Evolutionary conservation across 2,113 vertebrate species (phyloP).

Genomic region (Microcebus ravelobensis): DNA sequence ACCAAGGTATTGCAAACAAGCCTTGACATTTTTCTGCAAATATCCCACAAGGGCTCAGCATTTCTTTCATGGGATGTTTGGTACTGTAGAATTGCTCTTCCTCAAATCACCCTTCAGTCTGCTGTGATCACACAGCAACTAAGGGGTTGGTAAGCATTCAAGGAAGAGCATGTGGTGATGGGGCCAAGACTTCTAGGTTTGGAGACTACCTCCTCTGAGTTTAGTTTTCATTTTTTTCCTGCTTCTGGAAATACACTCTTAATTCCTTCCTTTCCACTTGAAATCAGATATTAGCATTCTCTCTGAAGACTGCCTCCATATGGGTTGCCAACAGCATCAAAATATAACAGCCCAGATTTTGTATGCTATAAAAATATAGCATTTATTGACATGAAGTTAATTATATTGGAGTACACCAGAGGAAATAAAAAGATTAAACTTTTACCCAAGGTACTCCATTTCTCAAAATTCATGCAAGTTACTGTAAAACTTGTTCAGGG

Average conservation of each 20-base stretch:
- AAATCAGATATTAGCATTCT: conserved; percentile 53
- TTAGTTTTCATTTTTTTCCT: conserved; percentile 26
- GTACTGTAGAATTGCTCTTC: not conserved
- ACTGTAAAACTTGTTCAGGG: conserved; percentile 37
- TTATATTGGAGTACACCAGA: conserved; percentile 53
- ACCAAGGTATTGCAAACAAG: not conserved
- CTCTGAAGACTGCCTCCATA: conserved; percentile 42
- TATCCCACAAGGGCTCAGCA: not conserved
- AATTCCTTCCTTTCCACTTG: conserved; percentile 42
- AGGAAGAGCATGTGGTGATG: not conserved
- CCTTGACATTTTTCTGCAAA: not conserved
- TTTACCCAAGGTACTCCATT: conserved; percentile 26
- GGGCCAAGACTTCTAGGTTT: not conserved
- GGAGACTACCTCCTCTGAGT: not conserved
- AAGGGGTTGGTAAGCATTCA: not conserved
- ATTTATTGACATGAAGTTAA: conserved; percentile 71
- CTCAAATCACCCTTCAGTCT: not conserved
- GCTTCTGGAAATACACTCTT: conserved; percentile 41
- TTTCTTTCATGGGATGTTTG: not conserved
- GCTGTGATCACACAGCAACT: not conserved
- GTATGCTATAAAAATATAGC: conserved; percentile 53
- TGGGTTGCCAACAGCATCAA: conserved; percentile 44
- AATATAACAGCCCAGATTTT: conserved; percentile 52
- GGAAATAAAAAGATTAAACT: conserved; percentile 67
- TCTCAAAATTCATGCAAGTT: conserved; percentile 36